These are phyloP conservation scores for Agrochola circellaris DNA, from an alignment of 2,888 invertebrate genomes.

Conservation along the genomic window DNA sequence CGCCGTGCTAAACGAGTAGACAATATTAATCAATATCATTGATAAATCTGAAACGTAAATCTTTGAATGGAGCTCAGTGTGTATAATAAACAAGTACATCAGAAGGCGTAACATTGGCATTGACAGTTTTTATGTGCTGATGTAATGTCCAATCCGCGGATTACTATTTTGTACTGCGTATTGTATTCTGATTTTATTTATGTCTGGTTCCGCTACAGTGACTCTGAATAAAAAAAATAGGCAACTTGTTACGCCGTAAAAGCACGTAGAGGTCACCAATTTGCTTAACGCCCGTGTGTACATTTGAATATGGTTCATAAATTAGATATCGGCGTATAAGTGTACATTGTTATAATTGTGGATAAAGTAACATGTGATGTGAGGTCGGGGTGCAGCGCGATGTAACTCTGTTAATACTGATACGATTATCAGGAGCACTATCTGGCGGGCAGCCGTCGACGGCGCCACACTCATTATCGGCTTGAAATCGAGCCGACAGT, in stretches of 20 bases:
- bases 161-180: constrained; percentile 76
- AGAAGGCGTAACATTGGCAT: constrained; percentile 83
- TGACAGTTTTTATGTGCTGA: constrained; percentile 84
- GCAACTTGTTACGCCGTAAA: constrained; percentile 71
- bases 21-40: constrained; percentile 59
- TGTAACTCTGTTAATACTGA: constrained; percentile 66
- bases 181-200: constrained; percentile 83
- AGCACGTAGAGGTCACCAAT: constrained; percentile 76
- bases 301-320: constrained; percentile 60
- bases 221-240: constrained; percentile 73
- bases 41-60: constrained; percentile 60
- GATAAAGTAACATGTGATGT: constrained; percentile 41
- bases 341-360: constrained; percentile 46
- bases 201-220: constrained; percentile 82
- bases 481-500: constrained; percentile 75
- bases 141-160: constrained; percentile 79
- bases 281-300: constrained; percentile 59
- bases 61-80: constrained; percentile 74
- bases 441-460: constrained; percentile 70
- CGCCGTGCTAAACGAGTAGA: constrained; percentile 27
- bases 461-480: constrained; percentile 78
- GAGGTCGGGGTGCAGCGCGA: constrained; percentile 61
- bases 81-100: constrained; percentile 67
- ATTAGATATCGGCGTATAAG: constrained; percentile 43
- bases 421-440: constrained; percentile 78